Base-by-base conservation (phyloP, 1,140 invertebrate species). In the Lordiphosa collinella region DNA sequence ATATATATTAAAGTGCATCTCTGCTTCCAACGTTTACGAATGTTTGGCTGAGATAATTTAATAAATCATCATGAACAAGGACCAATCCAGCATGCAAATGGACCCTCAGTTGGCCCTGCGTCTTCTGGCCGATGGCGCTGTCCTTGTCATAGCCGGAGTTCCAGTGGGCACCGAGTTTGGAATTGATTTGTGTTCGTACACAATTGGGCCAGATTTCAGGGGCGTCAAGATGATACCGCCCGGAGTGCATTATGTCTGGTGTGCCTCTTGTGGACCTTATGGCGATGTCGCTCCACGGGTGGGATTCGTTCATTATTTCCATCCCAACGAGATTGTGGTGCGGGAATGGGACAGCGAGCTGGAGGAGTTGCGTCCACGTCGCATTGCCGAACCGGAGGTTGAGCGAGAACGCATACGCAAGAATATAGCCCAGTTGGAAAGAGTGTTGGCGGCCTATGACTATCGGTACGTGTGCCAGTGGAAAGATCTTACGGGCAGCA, bases 221-320 rank as follows among this genome's bases (percentile, higher is more conserved):
- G 98, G 98, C 10, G 92, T 99, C 32, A 99, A 99, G 92, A 98
- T 99, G 97, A 99, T 99, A 64, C 98, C 98, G 1, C 96, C 97
- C 10, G 98, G 98, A 12, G 89, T 99, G 51, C 98, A 99, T 90
- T 99, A 95, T 88, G 91, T 99, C 6, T 98, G 96, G 87, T 97
- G 96, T 57, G 89, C 91, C 48, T 89, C 91, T 1, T 91, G 90
- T 56, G 90, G 91, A 61, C 88, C 88, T n/a, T 89, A 89, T 38
- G 91, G 91, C 3, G 91, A 92, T 67, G 64, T 86, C 4, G 89
- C 90, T 2, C 91, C 91, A 0, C 89, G 97, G 78, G 93, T 94
- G 50, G 98, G 98, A 14, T 99, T 99, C 84, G 95, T 98, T 80
- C 93, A 98, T 85, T 92, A 92, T 79, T 99, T 99, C 86, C 90